Percentiles rank a stretch among this genome's conserved stretches.
Evolutionary conservation across 2,113 vertebrate genomes (phyloP).

Genomic region (Meriones unguiculatus): DNA sequence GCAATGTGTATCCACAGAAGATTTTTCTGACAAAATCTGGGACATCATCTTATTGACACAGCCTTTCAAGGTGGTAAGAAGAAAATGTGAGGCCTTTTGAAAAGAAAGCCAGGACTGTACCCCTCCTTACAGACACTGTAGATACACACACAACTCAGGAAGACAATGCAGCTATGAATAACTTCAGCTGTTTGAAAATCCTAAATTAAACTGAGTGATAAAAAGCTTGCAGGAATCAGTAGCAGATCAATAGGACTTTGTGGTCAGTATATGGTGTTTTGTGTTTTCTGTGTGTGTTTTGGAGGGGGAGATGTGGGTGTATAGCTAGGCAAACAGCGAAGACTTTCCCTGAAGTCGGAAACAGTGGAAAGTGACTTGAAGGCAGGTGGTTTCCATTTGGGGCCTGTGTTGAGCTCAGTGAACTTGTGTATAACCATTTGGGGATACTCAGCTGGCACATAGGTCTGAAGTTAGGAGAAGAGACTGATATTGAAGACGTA

Average conservation of each 20-base stretch:
- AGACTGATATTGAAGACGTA: neutral
- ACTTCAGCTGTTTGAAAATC: neutral
- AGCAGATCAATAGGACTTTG: neutral
- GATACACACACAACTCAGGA: neutral
- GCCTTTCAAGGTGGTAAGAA: neutral
- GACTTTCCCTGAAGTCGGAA: neutral
- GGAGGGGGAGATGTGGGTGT: neutral
- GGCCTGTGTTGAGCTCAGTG: neutral
- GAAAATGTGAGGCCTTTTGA: conserved; percentile 3
- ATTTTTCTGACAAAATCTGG: conserved; percentile 4
- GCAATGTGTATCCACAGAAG: neutral
- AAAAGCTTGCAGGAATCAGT: neutral
- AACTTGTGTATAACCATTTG: neutral
- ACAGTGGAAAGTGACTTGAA: neutral
- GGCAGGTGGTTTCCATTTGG: neutral
- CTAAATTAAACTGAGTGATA: neutral
- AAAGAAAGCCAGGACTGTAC: conserved; percentile 16
- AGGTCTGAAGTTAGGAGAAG: neutral
- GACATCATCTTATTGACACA: neutral
- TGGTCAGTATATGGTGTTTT: neutral
- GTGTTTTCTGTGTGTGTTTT: no score
- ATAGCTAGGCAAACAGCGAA: neutral
- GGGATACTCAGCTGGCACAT: neutral
- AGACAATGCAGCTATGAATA: neutral
- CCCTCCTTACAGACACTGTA: neutral